phyloP scores from a whole-genome alignment of 2,113 vertebrate genomes.

The Hipposideros armiger region DNA sequence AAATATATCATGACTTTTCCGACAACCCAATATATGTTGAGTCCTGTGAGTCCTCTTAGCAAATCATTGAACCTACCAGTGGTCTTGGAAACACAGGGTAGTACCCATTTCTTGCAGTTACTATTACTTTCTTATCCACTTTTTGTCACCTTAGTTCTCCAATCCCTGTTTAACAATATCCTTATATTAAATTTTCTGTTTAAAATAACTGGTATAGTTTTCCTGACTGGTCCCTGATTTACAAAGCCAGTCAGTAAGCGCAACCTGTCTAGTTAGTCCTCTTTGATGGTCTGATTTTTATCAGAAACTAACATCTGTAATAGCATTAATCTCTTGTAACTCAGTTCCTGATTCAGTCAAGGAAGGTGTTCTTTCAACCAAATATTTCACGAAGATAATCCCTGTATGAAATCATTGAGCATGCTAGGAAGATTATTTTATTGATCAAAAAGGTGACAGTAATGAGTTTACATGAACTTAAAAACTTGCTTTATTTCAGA shows the following conservation, averaged over 20 bases:
- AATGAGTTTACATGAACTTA: neutral
- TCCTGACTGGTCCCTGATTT: neutral
- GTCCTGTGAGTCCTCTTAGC: neutral
- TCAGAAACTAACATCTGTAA: slow-evolving; percentile 4
- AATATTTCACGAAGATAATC: neutral
- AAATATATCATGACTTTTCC: no score
- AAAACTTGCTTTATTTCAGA: slow-evolving; percentile 38
- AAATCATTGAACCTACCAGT: neutral
- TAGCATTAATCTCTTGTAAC: neutral
- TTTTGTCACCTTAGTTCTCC: neutral
- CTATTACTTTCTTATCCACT: neutral
- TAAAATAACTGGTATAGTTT: neutral
- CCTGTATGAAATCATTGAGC: neutral
- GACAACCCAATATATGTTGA: neutral
- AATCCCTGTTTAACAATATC: neutral
- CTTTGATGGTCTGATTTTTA: neutral
- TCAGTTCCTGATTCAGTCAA: slow-evolving; percentile 20
- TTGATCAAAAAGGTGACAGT: neutral
- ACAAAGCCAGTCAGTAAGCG: neutral
- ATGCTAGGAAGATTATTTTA: neutral
- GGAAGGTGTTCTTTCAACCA: neutral
- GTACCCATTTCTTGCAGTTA: neutral
- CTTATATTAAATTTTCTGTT: slow-evolving; percentile 1
- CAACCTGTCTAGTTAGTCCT: neutral
- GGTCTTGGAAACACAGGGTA: neutral